Percentiles rank a stretch among this genome's conserved stretches.
These are phyloP conservation scores for Kobus ellipsiprymnus DNA, from an alignment of 2,113 vertebrate species.

Conservation along the genomic window DNA sequence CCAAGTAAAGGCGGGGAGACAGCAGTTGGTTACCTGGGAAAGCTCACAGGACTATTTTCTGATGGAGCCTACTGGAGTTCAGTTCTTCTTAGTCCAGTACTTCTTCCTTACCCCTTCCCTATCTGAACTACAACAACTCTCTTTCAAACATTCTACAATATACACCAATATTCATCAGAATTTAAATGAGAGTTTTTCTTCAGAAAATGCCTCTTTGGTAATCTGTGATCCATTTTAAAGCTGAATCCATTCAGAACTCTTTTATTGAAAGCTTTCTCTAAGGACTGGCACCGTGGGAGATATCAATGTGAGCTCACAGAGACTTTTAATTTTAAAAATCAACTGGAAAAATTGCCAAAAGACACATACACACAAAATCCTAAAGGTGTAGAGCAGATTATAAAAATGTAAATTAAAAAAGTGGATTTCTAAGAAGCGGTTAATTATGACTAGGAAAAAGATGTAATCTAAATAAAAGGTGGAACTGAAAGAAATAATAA, in stretches of 20 bases:
- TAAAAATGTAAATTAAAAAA: neutral
- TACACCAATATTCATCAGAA: neutral
- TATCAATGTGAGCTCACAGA: neutral
- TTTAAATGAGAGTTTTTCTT: neutral
- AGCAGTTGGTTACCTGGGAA: neutral
- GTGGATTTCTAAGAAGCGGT: neutral
- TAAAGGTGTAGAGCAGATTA: neutral
- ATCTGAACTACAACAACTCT: neutral
- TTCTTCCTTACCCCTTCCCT: neutral
- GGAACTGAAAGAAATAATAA: neutral
- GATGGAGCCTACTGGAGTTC: neutral
- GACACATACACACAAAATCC: rapidly evolving
- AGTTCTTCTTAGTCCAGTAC: neutral
- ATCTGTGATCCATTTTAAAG: neutral
- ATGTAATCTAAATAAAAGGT: neutral
- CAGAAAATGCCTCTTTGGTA: neutral
- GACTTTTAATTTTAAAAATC: neutral
- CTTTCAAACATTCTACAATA: neutral
- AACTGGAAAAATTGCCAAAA: neutral
- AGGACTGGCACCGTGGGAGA: neutral
- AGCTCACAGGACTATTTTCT: neutral
- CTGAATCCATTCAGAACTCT: neutral
- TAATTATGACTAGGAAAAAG: neutral
- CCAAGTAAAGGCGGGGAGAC: neutral
- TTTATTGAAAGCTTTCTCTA: neutral